A percentile compares a stretch with the other conserved stretches of the same genome.
These are phyloP conservation scores for Drosophila rufa DNA, from an alignment of 1,140 invertebrate genomes.

Conservation along the genomic window DNA sequence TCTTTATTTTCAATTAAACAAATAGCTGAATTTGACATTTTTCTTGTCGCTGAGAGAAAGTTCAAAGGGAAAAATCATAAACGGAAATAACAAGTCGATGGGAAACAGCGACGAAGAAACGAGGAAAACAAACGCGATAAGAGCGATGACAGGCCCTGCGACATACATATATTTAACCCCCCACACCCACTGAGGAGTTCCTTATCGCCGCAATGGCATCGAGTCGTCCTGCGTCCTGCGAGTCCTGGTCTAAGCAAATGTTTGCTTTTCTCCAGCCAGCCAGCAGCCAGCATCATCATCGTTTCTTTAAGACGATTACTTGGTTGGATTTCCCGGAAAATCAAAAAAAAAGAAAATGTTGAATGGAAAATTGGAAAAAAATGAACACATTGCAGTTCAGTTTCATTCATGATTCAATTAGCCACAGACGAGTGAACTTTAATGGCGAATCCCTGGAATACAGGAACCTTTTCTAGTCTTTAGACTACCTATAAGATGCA, in stretches of 20 bases:
- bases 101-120: background rate
- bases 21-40: slow-evolving; percentile 83
- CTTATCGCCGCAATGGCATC: slow-evolving; percentile 71
- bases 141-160: slow-evolving; percentile 42
- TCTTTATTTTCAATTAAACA: slow-evolving; percentile 78
- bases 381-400: slow-evolving; percentile 64
- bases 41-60: slow-evolving; percentile 40
- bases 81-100: slow-evolving; percentile 65
- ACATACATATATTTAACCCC: background rate
- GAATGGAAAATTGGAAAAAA: slow-evolving; percentile 28
- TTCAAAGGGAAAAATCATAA: slow-evolving; percentile 77
- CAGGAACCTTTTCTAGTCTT: background rate
- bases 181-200: slow-evolving; percentile 12
- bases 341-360: background rate
- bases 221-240: slow-evolving; percentile 41
- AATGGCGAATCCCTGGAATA: slow-evolving; percentile 20
- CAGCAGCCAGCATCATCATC: background rate
- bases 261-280: slow-evolving; percentile 37
- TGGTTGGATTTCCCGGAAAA: slow-evolving; percentile 48
- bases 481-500: background rate
- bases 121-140: slow-evolving; percentile 56
- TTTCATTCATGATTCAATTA: slow-evolving; percentile 76
- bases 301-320: slow-evolving; percentile 64
- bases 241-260: slow-evolving; percentile 61
- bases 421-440: slow-evolving; percentile 64